A percentile compares a stretch with the other conserved stretches of the same genome.
phyloP scores from a whole-genome alignment of 2,113 vertebrate species.

The Leucoraja erinaceus region DNA sequence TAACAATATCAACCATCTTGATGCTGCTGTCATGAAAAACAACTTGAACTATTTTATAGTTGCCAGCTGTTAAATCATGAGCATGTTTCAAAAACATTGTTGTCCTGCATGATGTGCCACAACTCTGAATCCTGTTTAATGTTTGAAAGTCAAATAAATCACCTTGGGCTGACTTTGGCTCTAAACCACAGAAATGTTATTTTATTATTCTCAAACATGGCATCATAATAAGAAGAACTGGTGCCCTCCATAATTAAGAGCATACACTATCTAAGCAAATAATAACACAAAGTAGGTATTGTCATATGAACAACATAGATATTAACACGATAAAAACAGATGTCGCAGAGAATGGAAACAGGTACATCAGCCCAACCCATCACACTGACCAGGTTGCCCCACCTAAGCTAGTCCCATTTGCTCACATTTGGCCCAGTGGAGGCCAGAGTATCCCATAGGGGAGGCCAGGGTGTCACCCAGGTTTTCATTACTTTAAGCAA shows the following conservation, averaged over 20 bases:
- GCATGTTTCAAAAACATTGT: background rate
- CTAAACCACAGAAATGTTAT: background rate
- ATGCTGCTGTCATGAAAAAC: background rate
- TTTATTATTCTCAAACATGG: background rate
- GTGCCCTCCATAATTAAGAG: background rate
- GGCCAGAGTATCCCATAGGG: too few relatives aligned
- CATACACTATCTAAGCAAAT: background rate
- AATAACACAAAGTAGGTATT: too few relatives aligned
- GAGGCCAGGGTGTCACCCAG: too few relatives aligned
- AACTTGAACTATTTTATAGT: background rate
- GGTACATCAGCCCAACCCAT: too few relatives aligned
- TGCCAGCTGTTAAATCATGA: background rate
- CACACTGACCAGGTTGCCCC: too few relatives aligned
- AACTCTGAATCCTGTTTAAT: background rate
- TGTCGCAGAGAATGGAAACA: too few relatives aligned
- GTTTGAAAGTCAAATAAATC: background rate
- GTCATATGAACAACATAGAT: too few relatives aligned
- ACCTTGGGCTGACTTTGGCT: background rate
- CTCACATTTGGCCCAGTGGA: too few relatives aligned
- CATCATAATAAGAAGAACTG: background rate
- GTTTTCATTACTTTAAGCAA: too few relatives aligned
- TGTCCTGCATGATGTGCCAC: background rate
- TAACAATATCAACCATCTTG: background rate
- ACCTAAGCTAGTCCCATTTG: too few relatives aligned
- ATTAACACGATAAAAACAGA: too few relatives aligned